Evolutionary conservation across 2,888 invertebrate genomes (phyloP), one percentile per base, ranked within the genome.

Genomic region (Cataglyphis rosenhaueri): DNA sequence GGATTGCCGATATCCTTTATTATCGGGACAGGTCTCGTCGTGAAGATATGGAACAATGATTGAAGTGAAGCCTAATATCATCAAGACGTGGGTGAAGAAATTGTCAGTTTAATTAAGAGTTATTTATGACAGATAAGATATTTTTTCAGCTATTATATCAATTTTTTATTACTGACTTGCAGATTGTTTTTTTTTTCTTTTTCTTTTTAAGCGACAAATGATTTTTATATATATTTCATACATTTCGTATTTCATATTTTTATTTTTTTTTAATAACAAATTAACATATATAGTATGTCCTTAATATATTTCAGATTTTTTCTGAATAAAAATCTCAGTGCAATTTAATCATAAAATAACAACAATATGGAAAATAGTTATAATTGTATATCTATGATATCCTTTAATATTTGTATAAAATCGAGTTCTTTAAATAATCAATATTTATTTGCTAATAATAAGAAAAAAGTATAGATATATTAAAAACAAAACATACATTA

Each of bases 1-100:
- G 74, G 64, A 62, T 55, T 48, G 76, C 70, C 48, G 32, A 76
- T 76, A 52, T 82, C 64, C 83, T 91, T 88, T 88, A 88, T 91
- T 88, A 92, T 92, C 88, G 89, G 75, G 81, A 61, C 82, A 52
- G 52, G 68, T 44, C 59, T 82, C 62, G 59, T 88, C 85, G 88
- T 86, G 79, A 82, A 78, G 87, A 89, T 83, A 86, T 87, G 75
- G 81, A 84, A 62, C 44, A 25, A 59, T 71, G 25, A 59, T 71
- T 18, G 32, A 18, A 71, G 71, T 44, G 35, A 21, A 70, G 21
- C 21, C 25, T 25, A 15, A 15, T 32, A 38, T 25, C 35, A 65
- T 10, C 44, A 10, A 38, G 57, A 70, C 4, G 12, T 59, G 29
- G 3, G 29, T 6, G 15, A 18, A n/a, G 2, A 25, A 10, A 15